Evolutionary conservation across 2,797 vertebrate genomes (phyloP).

Genomic region (Melanotaenia nigrans): DNA sequence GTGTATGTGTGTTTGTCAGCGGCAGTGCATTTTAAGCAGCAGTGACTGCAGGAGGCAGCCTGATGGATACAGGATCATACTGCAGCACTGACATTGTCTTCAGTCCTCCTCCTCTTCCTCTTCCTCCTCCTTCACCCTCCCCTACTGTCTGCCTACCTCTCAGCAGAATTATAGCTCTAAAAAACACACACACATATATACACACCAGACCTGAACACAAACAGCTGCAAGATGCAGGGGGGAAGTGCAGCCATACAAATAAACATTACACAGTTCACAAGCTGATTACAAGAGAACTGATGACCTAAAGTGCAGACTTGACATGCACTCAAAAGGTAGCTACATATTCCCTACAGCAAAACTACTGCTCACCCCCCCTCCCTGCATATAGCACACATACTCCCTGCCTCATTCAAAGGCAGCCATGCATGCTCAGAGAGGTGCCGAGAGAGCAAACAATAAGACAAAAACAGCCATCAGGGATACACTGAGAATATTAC

Average conservation of each 20-base stretch:
- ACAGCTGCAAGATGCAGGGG: slow-evolving; percentile 41
- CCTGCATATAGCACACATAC: slow-evolving; percentile 25
- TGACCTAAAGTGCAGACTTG: slow-evolving; percentile 36
- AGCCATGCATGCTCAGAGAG: slow-evolving; percentile 65
- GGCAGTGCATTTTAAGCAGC: slow-evolving; percentile 76
- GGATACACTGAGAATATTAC: slow-evolving; percentile 49
- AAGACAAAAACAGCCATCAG: slow-evolving; percentile 52
- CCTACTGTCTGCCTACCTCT: slow-evolving; percentile 75
- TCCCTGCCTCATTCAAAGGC: slow-evolving; percentile 56
- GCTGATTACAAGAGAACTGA: slow-evolving; percentile 36
- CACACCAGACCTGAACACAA: slow-evolving; percentile 35
- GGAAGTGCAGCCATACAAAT: slow-evolving; percentile 38
- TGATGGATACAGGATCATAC: slow-evolving; percentile 81
- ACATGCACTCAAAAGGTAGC: slow-evolving; percentile 43
- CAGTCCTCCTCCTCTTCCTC: slow-evolving; percentile 67
- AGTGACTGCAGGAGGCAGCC: slow-evolving; percentile 76
- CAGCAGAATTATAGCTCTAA: slow-evolving; percentile 78
- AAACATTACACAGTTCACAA: slow-evolving; percentile 29
- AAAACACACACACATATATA: slow-evolving; percentile 27
- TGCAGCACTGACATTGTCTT: slow-evolving; percentile 82
- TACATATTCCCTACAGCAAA: slow-evolving; percentile 52
- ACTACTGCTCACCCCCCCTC: slow-evolving; percentile 18
- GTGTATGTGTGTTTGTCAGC: slow-evolving; percentile 48
- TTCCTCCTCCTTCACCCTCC: slow-evolving; percentile 65
- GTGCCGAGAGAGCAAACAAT: slow-evolving; percentile 56